These are phyloP conservation scores for Megaceryle maxima DNA, from an alignment of 2,113 vertebrate genomes.

Conservation along the genomic window DNA sequence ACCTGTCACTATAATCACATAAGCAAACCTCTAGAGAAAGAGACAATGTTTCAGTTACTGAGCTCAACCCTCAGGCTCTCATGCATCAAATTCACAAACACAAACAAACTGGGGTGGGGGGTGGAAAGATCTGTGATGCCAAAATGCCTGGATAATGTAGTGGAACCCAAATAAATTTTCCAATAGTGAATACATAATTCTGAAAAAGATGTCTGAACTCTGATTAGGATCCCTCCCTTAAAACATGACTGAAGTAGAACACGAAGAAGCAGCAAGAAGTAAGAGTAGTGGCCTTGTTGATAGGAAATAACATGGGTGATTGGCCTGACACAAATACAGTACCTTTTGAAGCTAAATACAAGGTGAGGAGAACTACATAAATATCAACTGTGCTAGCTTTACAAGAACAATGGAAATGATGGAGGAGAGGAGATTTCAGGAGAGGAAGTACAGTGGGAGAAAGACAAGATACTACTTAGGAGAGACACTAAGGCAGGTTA, in stretches of 20 bases:
- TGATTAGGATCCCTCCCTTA: neutral
- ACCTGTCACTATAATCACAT: constrained; percentile 65
- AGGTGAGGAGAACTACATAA: neutral
- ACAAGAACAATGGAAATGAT: neutral
- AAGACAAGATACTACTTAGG: neutral
- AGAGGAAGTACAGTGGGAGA: neutral
- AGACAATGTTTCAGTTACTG: constrained; percentile 60
- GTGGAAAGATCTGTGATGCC: neutral
- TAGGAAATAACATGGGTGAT: neutral
- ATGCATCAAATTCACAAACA: constrained; percentile 10
- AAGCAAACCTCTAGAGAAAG: constrained; percentile 55
- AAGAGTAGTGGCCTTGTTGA: neutral
- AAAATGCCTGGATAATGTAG: constrained; percentile 28
- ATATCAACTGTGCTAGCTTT: neutral
- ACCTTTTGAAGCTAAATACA: neutral
- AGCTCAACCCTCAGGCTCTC: constrained; percentile 57
- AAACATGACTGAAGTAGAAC: neutral
- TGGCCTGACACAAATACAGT: neutral
- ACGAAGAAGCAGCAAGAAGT: neutral
- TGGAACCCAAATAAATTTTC: neutral
- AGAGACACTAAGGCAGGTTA: neutral
- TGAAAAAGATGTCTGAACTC: neutral
- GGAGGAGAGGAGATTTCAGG: neutral
- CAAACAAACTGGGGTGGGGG: constrained; percentile 34
- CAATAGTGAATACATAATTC: neutral